Base-by-base conservation (phyloP, 1,140 invertebrate genomes). In the Bombus sibiricus region DNA sequence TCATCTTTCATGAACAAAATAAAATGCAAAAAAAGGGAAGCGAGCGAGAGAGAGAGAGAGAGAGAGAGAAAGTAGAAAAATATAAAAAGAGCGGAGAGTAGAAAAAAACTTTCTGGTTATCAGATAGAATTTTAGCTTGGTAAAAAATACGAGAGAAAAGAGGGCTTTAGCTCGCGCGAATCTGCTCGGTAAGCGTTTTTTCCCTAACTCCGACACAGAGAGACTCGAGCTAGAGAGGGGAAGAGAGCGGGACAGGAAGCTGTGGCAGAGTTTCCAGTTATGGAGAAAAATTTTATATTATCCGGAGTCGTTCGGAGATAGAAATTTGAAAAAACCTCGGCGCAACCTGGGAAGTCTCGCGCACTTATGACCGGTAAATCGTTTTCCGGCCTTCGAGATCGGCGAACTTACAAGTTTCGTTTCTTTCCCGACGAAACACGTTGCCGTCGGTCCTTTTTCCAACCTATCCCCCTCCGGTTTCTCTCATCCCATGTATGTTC, bases 261-360 rank as follows among this genome's bases (percentile, higher is more conserved):
- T 37, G 80, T 53, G 84, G 62, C 66, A 37, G 72, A 89, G 68
- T 90, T 90, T 84, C 69, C 82, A 81, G 89, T 90, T 89, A 90
- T 85, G 88, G 77, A 77, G 88, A 85, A 88, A 89, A 89, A 85
- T 88, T 90, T 89, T 82, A 89, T 87, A 84, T 87, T 81, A 89
- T 84, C 77, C 74, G 47, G 66, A 37, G 68, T 34, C 78, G 85
- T 80, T 89, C 62, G 68, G 53, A 43, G 88, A 87, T 59, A 69
- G 81, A 57, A 86, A 89, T 89, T 82, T 89, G 41, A 62, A 89
- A 86, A 89, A 89, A 89, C 80, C 80, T 77, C 37, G 75, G 62
- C 73, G 73, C 73, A 62, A 77, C 43, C 78, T 57, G 53, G 57
- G 41, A 86, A 81, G 64, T 78, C 64, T 88, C 66, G 79, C 76